Percentiles rank a stretch among this genome's conserved stretches.
Conservation (phyloP, 2,113 vertebrate genomes). For the Fregetta grallaria region DNA sequence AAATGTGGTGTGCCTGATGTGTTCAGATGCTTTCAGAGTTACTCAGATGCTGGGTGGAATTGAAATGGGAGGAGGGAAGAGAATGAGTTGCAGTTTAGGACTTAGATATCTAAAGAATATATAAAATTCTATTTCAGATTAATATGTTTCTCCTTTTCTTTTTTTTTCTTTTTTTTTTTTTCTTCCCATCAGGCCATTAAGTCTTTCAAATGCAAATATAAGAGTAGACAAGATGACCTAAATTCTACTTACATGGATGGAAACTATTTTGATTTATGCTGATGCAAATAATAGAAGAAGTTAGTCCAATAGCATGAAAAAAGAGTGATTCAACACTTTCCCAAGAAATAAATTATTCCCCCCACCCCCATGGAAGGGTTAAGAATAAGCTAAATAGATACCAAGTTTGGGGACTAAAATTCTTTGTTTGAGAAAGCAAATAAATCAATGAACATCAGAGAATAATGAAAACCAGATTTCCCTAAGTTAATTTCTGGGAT, state of each 20-base stretch:
- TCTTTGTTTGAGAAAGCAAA: conserved; percentile 68
- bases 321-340: conserved; percentile 9
- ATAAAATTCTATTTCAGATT: background rate
- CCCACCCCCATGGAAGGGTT: conserved; percentile 34
- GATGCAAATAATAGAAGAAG: conserved; percentile 15
- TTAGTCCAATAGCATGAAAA: background rate
- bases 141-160: background rate
- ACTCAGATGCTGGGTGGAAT: background rate
- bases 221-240: background rate
- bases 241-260: background rate
- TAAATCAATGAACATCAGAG: conserved; percentile 76
- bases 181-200: background rate
- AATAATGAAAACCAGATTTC: conserved; percentile 80
- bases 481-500: conserved; percentile 74
- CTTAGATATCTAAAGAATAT: background rate
- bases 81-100: background rate
- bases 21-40: conserved; percentile 42
- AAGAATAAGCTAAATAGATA: conserved; percentile 66
- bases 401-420: conserved; percentile 56
- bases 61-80: background rate
- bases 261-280: conserved; percentile 4
- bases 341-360: background rate
- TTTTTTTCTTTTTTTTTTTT: background rate
- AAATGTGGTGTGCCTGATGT: conserved; percentile 35
- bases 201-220: background rate